Conservation (phyloP, 2,888 invertebrate genomes). For the Chalcosyrphus nemorum region DNA sequence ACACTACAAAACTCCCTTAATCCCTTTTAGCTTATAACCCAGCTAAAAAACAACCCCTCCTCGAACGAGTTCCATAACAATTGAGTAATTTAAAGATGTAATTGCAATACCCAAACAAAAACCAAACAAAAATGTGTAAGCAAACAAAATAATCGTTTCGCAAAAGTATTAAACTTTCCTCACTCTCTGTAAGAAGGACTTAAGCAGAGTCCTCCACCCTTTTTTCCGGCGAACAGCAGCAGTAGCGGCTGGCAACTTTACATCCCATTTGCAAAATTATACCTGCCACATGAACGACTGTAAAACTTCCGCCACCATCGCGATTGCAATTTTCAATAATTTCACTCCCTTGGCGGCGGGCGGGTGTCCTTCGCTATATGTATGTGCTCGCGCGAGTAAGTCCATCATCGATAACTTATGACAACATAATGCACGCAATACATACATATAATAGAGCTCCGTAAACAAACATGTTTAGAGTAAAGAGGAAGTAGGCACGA, state of each 20-base stretch:
- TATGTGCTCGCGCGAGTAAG: constrained; percentile 65
- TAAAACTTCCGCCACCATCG: constrained; percentile 65
- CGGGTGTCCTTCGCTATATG: constrained; percentile 35
- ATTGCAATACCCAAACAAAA: constrained; percentile 35
- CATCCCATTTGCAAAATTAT: constrained; percentile 69
- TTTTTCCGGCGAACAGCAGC: not conserved
- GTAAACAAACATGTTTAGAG: constrained; percentile 43
- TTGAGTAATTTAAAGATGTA: constrained; percentile 63
- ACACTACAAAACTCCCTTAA: not conserved
- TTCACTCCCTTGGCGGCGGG: constrained; percentile 38
- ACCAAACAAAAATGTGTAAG: constrained; percentile 37
- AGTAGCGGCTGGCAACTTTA: constrained; percentile 42
- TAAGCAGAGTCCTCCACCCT: constrained; percentile 18
- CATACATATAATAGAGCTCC: too few species aligned
- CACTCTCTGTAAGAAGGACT: constrained; percentile 32
- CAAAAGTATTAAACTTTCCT: constrained; percentile 47
- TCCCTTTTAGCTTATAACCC: not conserved
- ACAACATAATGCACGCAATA: constrained; percentile 73
- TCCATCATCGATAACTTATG: constrained; percentile 73
- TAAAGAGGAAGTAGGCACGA: not conserved
- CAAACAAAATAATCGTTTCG: constrained; percentile 60
- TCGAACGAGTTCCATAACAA: constrained; percentile 20
- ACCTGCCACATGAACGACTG: constrained; percentile 69
- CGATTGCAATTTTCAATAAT: constrained; percentile 72
- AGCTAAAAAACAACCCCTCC: not conserved